Conservation (phyloP, 2,113 vertebrate species). For the Epinephelus fuscoguttatus region DNA sequence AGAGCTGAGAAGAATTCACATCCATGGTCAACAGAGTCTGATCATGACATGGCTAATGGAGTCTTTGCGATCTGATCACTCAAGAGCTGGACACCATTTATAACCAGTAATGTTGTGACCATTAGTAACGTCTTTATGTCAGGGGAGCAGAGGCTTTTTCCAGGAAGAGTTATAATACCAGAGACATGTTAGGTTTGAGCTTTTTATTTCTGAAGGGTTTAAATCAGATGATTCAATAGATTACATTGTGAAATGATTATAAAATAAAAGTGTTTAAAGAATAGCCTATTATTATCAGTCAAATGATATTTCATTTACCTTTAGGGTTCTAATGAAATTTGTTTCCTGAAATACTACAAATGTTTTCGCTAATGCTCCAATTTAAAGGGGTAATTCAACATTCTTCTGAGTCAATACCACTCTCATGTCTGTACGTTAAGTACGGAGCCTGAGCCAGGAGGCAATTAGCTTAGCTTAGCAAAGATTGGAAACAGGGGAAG, state of each 20-base stretch:
- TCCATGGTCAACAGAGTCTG: slow-evolving; percentile 19
- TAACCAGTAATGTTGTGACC: slow-evolving; percentile 6
- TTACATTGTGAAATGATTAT: background rate
- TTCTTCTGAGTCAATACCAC: background rate
- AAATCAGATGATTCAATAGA: background rate
- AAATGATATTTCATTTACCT: background rate
- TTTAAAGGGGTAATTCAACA: background rate
- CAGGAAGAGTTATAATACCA: background rate
- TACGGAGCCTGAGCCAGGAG: too few species aligned
- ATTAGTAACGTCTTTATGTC: slow-evolving; percentile 9
- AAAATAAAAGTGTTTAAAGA: background rate
- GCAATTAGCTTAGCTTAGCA: too few species aligned
- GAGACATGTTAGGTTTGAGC: background rate
- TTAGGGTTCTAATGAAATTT: background rate
- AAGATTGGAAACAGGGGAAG: too few species aligned
- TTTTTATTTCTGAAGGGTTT: background rate
- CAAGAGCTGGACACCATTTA: slow-evolving; percentile 28
- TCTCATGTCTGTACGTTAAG: background rate
- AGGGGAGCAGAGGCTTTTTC: slow-evolving; percentile 7
- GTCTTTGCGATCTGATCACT: slow-evolving; percentile 29
- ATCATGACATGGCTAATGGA: slow-evolving; percentile 46
- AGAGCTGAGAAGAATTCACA: slow-evolving; percentile 19
- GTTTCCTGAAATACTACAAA: background rate
- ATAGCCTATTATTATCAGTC: too few species aligned
- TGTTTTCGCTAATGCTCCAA: background rate